Percentiles rank a stretch among this genome's conserved stretches.
Evolutionary conservation across 2,797 vertebrate species (phyloP).

Genomic region (Rhinichthys osculus): DNA sequence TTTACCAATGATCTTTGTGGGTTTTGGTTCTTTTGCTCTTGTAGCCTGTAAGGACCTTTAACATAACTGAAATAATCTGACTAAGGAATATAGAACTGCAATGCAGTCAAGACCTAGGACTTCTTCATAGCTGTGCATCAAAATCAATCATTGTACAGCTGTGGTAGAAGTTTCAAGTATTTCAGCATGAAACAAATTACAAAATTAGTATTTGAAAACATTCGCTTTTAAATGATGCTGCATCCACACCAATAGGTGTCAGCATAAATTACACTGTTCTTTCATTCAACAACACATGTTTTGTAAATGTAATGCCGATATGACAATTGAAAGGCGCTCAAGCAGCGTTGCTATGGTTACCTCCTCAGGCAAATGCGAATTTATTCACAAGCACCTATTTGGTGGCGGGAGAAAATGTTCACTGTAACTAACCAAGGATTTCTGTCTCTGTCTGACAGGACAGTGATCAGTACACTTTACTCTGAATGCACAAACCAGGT

Average conservation of each 20-base stretch:
- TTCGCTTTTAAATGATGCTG: background rate
- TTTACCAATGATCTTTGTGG: background rate
- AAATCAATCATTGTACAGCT: background rate
- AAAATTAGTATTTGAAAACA: background rate
- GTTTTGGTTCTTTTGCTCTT: background rate
- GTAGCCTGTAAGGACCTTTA: background rate
- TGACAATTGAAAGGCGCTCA: background rate
- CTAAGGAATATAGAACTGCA: background rate
- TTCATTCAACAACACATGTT: background rate
- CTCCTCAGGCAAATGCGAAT: background rate
- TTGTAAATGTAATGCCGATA: background rate
- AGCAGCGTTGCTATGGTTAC: conserved; percentile 35
- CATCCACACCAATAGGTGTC: background rate
- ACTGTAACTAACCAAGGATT: conserved; percentile 5
- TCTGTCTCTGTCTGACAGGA: background rate
- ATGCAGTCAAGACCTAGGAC: background rate
- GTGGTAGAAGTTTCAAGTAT: background rate
- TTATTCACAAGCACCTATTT: conserved; percentile 24
- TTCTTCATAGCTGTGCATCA: background rate
- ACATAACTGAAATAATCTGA: background rate
- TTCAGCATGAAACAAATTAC: background rate
- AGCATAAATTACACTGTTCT: background rate
- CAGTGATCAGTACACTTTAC: conserved; percentile 1
- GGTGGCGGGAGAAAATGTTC: background rate
- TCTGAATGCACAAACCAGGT: conserved; percentile 21